Evolutionary conservation across 1,140 invertebrate genomes (phyloP).

Genomic region (Sweltsa coloradensis): DNA sequence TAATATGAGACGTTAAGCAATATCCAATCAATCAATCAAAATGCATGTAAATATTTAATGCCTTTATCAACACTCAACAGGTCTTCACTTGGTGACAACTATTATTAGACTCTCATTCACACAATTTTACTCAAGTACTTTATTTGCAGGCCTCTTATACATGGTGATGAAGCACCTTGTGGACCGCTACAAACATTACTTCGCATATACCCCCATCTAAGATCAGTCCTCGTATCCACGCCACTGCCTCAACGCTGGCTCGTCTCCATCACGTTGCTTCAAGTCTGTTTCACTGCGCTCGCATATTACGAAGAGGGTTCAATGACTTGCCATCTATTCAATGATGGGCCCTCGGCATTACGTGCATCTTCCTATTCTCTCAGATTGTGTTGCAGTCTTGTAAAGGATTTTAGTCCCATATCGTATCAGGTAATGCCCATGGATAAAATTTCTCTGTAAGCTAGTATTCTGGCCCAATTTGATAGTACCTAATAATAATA

Average conservation of each 20-base stretch:
- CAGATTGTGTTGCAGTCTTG: conserved; percentile 44
- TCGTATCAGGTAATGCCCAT: conserved; percentile 21
- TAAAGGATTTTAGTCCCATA: conserved; percentile 36
- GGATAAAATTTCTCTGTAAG: too few relatives aligned
- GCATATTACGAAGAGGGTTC: conserved; percentile 21
- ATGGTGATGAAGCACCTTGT: conserved; percentile 85
- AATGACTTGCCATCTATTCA: conserved; percentile 34
- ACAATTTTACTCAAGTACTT: conserved; percentile 6
- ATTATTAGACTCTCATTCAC: not conserved
- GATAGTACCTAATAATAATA: too few relatives aligned
- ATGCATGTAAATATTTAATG: too few relatives aligned
- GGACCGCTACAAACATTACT: conserved; percentile 92
- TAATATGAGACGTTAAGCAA: too few relatives aligned
- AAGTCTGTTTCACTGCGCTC: conserved; percentile 41
- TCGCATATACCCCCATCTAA: conserved; percentile 75
- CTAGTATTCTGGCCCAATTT: too few relatives aligned
- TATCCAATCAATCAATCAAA: too few relatives aligned
- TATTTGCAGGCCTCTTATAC: conserved; percentile 63
- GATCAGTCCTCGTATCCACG: conserved; percentile 47
- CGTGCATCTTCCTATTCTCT: conserved; percentile 37
- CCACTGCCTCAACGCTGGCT: conserved; percentile 47
- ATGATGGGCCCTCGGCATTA: conserved; percentile 36
- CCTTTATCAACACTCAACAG: too few relatives aligned
- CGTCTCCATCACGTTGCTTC: conserved; percentile 42
- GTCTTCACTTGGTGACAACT: too few relatives aligned